Percentiles rank a stretch among this genome's conserved stretches.
Conservation (phyloP, 1,140 invertebrate genomes). For the Zaprionus ornatus region DNA sequence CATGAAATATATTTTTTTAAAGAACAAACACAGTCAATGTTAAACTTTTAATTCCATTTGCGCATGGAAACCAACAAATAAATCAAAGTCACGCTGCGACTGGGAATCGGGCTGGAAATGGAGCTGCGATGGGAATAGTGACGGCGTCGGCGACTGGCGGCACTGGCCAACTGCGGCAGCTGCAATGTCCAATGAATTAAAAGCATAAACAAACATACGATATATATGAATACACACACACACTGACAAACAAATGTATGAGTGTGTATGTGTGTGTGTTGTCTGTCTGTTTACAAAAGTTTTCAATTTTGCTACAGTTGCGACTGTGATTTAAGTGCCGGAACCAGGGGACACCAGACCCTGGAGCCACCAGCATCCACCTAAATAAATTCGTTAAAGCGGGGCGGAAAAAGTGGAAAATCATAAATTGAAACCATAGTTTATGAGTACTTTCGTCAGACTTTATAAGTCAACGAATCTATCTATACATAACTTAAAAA, state of each 20-base stretch:
- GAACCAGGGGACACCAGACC: constrained; percentile 13
- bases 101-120: constrained; percentile 23
- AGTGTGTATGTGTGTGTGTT: neutral
- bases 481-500: constrained; percentile 52
- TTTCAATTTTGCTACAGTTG: constrained; percentile 73
- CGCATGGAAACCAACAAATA: constrained; percentile 61
- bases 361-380: constrained; percentile 14
- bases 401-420: constrained; percentile 21
- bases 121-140: constrained; percentile 5
- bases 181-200: constrained; percentile 69
- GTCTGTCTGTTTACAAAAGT: constrained; percentile 48
- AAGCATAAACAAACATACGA: constrained; percentile 50
- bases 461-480: constrained; percentile 56
- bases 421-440: constrained; percentile 41
- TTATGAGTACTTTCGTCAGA: constrained; percentile 5
- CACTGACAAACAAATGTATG: constrained; percentile 27
- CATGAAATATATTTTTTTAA: constrained; percentile 47
- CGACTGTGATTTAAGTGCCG: constrained; percentile 69
- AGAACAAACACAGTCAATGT: constrained; percentile 48
- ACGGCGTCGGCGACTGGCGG: neutral
- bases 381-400: constrained; percentile 56
- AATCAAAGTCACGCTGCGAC: constrained; percentile 60
- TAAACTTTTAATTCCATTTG: constrained; percentile 76
- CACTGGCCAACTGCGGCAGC: constrained; percentile 35
- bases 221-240: constrained; percentile 33